These are phyloP conservation scores for Taurulus bubalis DNA, from an alignment of 2,113 vertebrate species.

Conservation along the genomic window DNA sequence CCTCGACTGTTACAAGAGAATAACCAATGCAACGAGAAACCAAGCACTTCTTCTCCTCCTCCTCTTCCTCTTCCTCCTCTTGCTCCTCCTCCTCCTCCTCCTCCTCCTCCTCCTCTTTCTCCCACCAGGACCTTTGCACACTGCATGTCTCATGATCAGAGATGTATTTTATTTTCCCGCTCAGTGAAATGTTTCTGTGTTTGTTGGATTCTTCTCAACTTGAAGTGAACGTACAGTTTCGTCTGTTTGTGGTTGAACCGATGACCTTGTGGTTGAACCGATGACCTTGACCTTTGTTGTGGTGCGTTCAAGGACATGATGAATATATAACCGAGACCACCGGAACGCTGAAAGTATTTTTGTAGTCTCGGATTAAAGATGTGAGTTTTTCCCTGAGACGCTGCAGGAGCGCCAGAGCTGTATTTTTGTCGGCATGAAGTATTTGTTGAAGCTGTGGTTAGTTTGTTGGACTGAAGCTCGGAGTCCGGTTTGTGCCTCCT, in stretches of 20 bases:
- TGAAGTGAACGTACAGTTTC: constrained; percentile 53
- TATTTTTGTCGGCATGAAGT: constrained; percentile 62
- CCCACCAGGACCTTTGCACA: constrained; percentile 67
- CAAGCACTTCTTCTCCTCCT: constrained; percentile 58
- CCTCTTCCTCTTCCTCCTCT: background rate
- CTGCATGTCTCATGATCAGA: constrained; percentile 6
- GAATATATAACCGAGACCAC: background rate
- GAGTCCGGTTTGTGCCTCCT: constrained; percentile 38
- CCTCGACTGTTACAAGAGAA: constrained; percentile 92
- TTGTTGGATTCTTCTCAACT: constrained; percentile 10
- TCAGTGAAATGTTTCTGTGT: background rate
- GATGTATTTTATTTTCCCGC: background rate
- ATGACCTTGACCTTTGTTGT: background rate
- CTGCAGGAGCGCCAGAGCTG: constrained; percentile 22
- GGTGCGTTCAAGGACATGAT: constrained; percentile 6
- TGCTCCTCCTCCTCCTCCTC: background rate
- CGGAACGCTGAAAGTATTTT: constrained; percentile 57
- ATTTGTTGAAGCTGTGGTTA: constrained; percentile 25
- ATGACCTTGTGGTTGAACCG: background rate
- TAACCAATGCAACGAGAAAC: constrained; percentile 84
- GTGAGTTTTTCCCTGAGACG: background rate
- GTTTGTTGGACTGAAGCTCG: constrained; percentile 30
- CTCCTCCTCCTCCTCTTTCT: background rate
- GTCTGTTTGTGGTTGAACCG: constrained; percentile 14
- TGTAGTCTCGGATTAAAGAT: constrained; percentile 19